These are phyloP conservation scores for Zaprionus obscuricornis DNA, from an alignment of 2,888 invertebrate species.

Conservation along the genomic window DNA sequence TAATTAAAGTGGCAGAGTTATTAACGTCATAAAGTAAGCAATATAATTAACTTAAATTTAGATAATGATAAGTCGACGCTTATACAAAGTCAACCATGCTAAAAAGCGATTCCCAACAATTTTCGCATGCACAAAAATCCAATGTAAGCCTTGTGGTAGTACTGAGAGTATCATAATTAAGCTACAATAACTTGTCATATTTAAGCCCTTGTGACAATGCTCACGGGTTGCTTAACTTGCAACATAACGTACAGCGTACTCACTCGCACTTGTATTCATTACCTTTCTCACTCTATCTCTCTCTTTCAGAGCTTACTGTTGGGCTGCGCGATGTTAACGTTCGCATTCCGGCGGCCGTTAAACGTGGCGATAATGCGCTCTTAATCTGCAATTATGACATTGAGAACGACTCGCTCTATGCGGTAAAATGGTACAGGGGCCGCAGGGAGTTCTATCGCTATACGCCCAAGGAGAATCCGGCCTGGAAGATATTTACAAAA, in stretches of 20 bases:
- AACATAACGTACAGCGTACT: not conserved
- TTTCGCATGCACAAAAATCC: constrained; percentile 44
- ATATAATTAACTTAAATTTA: not conserved
- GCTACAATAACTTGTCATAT: constrained; percentile 76
- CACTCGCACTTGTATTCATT: constrained; percentile 2
- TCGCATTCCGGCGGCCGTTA: constrained; percentile 87
- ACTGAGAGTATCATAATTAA: constrained; percentile 75
- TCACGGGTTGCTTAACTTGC: constrained; percentile 34
- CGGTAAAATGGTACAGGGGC: constrained; percentile 95
- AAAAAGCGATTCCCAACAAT: not conserved
- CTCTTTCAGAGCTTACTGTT: constrained; percentile 72
- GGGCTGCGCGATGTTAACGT: constrained; percentile 87
- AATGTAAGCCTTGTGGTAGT: constrained; percentile 61
- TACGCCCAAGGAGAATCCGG: constrained; percentile 89
- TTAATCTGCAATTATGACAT: constrained; percentile 91
- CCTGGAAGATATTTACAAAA: constrained; percentile 89
- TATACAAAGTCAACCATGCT: not conserved
- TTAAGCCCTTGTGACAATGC: constrained; percentile 59
- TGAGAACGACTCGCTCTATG: constrained; percentile 91
- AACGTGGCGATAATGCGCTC: constrained; percentile 87
- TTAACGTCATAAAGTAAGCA: too few species aligned
- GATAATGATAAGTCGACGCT: constrained; percentile 5
- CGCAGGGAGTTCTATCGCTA: constrained; percentile 92
- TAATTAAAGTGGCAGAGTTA: too few species aligned
- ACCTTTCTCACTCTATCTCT: constrained; percentile 11